Evolutionary conservation across 2,888 invertebrate species (phyloP).

Genomic region (Zygaena filipendulae): DNA sequence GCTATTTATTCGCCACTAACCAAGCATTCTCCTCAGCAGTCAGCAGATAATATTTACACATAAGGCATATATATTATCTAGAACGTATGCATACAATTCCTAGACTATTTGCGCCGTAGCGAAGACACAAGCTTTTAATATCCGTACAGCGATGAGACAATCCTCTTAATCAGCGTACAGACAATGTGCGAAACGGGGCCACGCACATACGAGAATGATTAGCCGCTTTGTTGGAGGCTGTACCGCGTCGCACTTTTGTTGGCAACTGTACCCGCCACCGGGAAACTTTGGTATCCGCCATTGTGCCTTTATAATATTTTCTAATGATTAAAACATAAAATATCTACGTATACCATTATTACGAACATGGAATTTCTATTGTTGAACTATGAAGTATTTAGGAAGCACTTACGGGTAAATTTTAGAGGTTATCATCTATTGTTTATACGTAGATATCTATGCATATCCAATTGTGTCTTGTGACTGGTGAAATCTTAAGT

Average conservation of each 20-base stretch:
- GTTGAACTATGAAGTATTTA: too few relatives aligned
- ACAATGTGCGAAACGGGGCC: slow-evolving; percentile 64
- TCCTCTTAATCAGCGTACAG: slow-evolving; percentile 64
- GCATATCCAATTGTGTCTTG: too few relatives aligned
- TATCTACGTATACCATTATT: too few relatives aligned
- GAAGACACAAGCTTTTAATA: slow-evolving; percentile 64
- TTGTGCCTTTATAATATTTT: slow-evolving; percentile 11
- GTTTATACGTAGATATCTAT: too few relatives aligned
- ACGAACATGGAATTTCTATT: too few relatives aligned
- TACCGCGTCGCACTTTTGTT: slow-evolving; percentile 48
- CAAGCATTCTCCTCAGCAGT: too few relatives aligned
- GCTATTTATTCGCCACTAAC: too few relatives aligned
- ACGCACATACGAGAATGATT: slow-evolving; percentile 60
- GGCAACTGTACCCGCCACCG: slow-evolving; percentile 28
- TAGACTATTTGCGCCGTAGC: slow-evolving; percentile 26
- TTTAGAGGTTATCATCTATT: too few relatives aligned
- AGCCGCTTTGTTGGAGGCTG: slow-evolving; percentile 33
- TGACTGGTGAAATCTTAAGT: too few relatives aligned
- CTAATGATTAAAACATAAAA: too few relatives aligned
- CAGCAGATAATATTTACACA: too few relatives aligned
- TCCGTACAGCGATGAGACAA: slow-evolving; percentile 61
- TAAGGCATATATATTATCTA: slow-evolving; percentile 36
- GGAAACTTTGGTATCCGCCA: slow-evolving; percentile 20
- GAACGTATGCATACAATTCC: slow-evolving; percentile 25
- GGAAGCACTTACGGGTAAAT: too few relatives aligned